Evolutionary conservation across 2,113 vertebrate genomes (phyloP).

Genomic region (Macrotus californicus): DNA sequence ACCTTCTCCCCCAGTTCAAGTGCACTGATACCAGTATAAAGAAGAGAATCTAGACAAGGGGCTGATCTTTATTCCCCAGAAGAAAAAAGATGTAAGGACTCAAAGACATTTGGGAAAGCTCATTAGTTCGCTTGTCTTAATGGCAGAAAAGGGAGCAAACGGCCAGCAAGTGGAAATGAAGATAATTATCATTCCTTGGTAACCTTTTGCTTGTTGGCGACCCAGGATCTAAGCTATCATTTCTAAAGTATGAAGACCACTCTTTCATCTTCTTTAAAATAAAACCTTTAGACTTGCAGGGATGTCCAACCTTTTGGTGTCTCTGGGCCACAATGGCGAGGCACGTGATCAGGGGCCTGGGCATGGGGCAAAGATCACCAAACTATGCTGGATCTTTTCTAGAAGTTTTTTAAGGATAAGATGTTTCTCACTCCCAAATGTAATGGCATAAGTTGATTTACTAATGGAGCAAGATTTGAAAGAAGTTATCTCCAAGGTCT

Average conservation of each 20-base stretch:
- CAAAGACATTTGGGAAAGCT: not conserved
- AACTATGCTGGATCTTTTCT: not conserved
- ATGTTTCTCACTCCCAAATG: not conserved
- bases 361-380: not conserved
- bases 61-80: not conserved
- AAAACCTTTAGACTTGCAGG: not conserved
- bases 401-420: not conserved
- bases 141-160: not conserved
- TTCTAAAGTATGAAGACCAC: not conserved
- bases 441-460: not conserved
- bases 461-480: not conserved
- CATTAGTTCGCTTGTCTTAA: not conserved
- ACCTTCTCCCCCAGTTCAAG: not conserved
- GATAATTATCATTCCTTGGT: not conserved
- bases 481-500: not conserved
- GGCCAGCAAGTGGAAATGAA: not conserved
- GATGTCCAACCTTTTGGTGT: too few relatives aligned
- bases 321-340: not conserved
- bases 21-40: not conserved
- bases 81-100: not conserved
- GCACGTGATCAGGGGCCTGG: not conserved
- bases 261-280: not conserved
- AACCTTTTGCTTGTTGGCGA: not conserved
- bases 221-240: not conserved
- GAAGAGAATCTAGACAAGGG: not conserved